Base-by-base conservation (phyloP, 2,888 invertebrate species). In the Matsumyia berberina region DNA sequence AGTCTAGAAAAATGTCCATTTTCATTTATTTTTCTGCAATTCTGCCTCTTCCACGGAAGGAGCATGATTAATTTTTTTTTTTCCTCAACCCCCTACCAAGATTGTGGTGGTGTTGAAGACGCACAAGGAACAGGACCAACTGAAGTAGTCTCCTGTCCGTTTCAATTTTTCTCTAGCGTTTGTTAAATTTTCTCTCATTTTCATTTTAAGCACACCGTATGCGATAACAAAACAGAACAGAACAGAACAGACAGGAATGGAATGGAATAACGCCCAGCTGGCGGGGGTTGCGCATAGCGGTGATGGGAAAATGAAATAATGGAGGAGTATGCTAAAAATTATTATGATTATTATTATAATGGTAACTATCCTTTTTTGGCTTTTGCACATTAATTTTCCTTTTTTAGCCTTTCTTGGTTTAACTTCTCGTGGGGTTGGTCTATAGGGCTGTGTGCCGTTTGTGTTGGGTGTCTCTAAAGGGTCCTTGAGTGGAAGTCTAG, bases 321-420 rank as follows among this genome's bases (percentile, higher is more conserved):
- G 83, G 73, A 73, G 79, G 79, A 83, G 83, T 79, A 74, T 83
- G 79, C 79, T 74, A 74, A 74, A 83, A 83, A 83, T 83, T 83
- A 83, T 83, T 79, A 83, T 79, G 83, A 83, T 83, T 83, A 83
- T 83, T 80, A 80, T 80, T 83, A 83, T 83, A 69, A 83, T 70
- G 83, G 79, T 69, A 83, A 83, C 83, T 83, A 83, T 83, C 73
- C 62, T 83, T 81, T 76, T 79, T 83, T 69, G 79, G 79, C 69
- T 83, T 57, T 79, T 67, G 37, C 69, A 62, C 79, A 79, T 83
- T 73, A 79, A 76, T 76, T 82, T 64, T 8, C 51, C 62, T 74
- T 80, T 67, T 74, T 69, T 55, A 55, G 31, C 31, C 42, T 67
- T 73, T 31, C 17, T 51, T 44, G 39, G 49, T 8, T 5, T 31